phyloP scores from a whole-genome alignment of 1,140 invertebrate genomes.

The Planococcus citri region DNA sequence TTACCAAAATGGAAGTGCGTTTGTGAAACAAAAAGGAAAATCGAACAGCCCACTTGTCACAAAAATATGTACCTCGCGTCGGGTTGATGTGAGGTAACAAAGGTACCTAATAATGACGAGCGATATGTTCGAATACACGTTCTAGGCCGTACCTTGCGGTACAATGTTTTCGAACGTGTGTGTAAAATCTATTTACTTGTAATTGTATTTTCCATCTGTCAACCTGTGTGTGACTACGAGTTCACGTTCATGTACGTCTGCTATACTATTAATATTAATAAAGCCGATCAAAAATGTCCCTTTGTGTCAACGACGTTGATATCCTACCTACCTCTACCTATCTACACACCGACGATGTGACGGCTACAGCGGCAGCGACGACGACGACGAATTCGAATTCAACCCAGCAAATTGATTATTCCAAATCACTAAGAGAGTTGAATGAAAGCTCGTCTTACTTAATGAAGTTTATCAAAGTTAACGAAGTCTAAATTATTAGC shows the following conservation, averaged over 20 bases:
- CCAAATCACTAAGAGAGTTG: no score
- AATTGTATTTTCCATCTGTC: neutral
- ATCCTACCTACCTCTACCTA: neutral
- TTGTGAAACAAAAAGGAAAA: no score
- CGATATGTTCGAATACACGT: neutral
- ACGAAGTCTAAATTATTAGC: neutral
- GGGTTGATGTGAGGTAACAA: neutral
- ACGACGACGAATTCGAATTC: no score
- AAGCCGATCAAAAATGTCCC: conserved; percentile 1
- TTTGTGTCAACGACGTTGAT: neutral
- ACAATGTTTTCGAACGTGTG: neutral
- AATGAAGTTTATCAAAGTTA: no score
- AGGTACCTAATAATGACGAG: neutral
- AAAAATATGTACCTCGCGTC: no score
- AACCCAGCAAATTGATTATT: no score
- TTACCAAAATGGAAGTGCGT: no score
- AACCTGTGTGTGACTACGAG: neutral
- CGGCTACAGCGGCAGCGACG: no score
- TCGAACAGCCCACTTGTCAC: no score
- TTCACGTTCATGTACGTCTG: neutral
- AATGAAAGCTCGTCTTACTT: no score
- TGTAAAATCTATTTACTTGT: neutral
- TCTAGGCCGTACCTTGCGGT: conserved; percentile 5
- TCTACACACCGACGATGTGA: neutral
- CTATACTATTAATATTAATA: neutral